A percentile compares a stretch with the other conserved stretches of the same genome.
Conservation (phyloP, 1,140 invertebrate genomes). For the Bombus difficillimus region DNA sequence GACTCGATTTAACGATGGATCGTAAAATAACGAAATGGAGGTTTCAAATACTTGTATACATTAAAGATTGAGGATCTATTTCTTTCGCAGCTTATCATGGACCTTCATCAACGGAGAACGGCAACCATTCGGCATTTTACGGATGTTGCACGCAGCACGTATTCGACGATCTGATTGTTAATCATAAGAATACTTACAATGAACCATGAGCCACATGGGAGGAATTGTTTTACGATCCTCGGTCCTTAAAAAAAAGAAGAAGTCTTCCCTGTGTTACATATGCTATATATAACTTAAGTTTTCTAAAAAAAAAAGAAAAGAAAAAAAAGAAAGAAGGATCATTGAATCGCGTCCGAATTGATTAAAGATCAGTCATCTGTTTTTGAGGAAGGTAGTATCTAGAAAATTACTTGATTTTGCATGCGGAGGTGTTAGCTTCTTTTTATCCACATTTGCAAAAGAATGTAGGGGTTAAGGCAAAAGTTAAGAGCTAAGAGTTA, state of each 20-base stretch:
- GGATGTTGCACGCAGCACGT: slow-evolving; percentile 1
- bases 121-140: background rate
- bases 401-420: too few species aligned
- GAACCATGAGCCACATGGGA: too few species aligned
- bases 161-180: slow-evolving; percentile 8
- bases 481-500: too few species aligned
- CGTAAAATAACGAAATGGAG: background rate
- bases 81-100: background rate
- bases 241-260: background rate
- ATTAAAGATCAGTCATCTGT: too few species aligned
- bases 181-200: background rate
- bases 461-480: too few species aligned
- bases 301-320: background rate
- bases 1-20: background rate
- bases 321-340: too few species aligned
- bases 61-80: background rate
- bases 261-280: background rate
- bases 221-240: too few species aligned
- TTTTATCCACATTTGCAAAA: too few species aligned
- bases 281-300: background rate
- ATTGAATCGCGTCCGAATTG: background rate
- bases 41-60: background rate
- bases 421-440: too few species aligned
- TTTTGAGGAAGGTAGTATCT: too few species aligned
- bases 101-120: background rate